phyloP scores from a whole-genome alignment of 2,797 vertebrate genomes.

The Falco biarmicus region DNA sequence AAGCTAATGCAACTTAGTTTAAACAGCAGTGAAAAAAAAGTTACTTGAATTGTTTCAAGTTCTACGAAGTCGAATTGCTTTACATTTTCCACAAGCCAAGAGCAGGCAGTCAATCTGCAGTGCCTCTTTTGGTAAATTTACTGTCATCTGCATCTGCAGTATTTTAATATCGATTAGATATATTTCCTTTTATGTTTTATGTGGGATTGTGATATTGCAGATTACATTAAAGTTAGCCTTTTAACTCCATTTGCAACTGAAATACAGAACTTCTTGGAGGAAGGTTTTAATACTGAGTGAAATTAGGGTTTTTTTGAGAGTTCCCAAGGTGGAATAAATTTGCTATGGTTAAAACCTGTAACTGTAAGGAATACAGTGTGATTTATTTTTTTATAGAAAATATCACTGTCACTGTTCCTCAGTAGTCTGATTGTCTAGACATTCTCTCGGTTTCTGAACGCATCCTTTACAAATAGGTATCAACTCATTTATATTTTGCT shows the following conservation, averaged over 20 bases:
- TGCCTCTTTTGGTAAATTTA: not conserved
- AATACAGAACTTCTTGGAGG: not conserved
- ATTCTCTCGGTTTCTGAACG: not conserved
- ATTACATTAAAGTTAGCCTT: not conserved
- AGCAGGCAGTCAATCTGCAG: not conserved
- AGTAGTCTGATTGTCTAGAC: not conserved
- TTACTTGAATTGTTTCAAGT: not conserved
- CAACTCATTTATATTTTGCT: not conserved
- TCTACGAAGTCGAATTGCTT: not conserved
- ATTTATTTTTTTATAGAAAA: not conserved
- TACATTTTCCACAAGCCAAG: not conserved
- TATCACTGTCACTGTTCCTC: not conserved
- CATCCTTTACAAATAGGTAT: not conserved
- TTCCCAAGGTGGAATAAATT: not conserved
- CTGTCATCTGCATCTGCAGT: not conserved
- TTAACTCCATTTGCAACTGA: not conserved
- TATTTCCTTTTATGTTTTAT: not conserved
- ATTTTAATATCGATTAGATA: not conserved
- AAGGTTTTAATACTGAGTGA: not conserved
- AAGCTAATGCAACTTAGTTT: not conserved
- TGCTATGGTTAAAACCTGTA: not conserved
- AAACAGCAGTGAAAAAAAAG: not conserved
- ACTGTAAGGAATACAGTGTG: not conserved
- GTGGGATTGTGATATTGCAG: not conserved
- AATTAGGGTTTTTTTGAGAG: accelerated